phyloP scores from a whole-genome alignment of 2,113 vertebrate genomes.

The Epinephelus moara region DNA sequence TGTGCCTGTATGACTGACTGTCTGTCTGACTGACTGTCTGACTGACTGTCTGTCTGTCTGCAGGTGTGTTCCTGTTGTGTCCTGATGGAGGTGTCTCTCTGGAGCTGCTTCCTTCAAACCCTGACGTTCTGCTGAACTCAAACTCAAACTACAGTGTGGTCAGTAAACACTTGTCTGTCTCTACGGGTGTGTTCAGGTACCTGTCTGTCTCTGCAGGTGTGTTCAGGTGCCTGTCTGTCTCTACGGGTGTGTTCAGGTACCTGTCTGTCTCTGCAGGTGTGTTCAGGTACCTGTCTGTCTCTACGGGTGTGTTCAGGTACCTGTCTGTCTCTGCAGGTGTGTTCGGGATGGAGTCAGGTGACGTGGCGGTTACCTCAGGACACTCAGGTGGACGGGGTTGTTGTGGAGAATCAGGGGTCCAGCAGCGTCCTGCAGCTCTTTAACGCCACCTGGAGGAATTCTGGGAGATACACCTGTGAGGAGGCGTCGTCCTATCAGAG shows the following conservation, averaged over 20 bases:
- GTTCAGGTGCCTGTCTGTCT: not conserved
- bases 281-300: not conserved
- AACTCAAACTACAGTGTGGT: slow-evolving; percentile 86
- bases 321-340: slow-evolving; percentile 69
- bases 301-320: not conserved
- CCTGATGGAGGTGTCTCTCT: slow-evolving; percentile 62
- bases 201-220: not conserved
- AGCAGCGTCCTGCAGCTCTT: slow-evolving; percentile 86
- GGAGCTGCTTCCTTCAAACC: slow-evolving; percentile 78
- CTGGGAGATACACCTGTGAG: slow-evolving; percentile 89
- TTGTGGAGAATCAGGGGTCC: slow-evolving; percentile 63
- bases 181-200: not conserved
- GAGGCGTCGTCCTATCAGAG: slow-evolving; percentile 78
- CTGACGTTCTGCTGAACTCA: slow-evolving; percentile 84
- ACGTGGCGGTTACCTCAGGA: slow-evolving; percentile 82
- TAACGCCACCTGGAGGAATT: slow-evolving; percentile 87
- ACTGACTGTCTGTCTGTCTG: not conserved
- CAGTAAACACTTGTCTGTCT: slow-evolving; percentile 15
- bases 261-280: not conserved
- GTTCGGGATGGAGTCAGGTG: slow-evolving; percentile 83
- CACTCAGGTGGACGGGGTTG: not conserved
- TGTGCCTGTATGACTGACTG: not conserved
- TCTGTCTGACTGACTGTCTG: slow-evolving; percentile 3
- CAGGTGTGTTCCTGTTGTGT: slow-evolving; percentile 74
- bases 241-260: slow-evolving; percentile 80